Evolutionary conservation across 1,140 invertebrate species (phyloP).

Genomic region (Hyposmocoma kahamanoa): DNA sequence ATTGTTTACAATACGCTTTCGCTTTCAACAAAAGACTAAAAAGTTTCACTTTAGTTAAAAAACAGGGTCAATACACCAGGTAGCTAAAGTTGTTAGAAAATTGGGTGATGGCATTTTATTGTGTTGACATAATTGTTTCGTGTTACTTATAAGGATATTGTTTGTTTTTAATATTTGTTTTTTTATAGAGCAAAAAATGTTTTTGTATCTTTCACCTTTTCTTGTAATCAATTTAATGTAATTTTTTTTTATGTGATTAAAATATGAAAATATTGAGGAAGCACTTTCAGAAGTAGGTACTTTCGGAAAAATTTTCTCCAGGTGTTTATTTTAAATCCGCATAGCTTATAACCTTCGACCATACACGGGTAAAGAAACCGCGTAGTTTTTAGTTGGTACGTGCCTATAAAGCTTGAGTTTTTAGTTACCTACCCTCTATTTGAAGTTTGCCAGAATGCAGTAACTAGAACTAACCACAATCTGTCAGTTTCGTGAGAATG

Average conservation of each 20-base stretch:
- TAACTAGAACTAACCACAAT: too few relatives aligned
- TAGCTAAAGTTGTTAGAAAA: conserved; percentile 13
- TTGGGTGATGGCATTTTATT: conserved; percentile 14
- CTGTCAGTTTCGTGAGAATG: too few relatives aligned
- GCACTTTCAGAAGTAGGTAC: too few relatives aligned
- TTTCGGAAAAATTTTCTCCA: too few relatives aligned
- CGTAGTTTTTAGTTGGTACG: conserved; percentile 7
- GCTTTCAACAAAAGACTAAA: conserved; percentile 48
- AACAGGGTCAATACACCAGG: conserved; percentile 18
- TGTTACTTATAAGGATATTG: neutral
- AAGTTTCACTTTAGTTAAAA: conserved; percentile 27
- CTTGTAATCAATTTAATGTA: too few relatives aligned
- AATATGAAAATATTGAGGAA: too few relatives aligned
- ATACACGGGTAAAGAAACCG: neutral
- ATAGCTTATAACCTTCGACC: neutral
- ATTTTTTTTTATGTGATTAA: too few relatives aligned
- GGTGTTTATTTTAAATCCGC: too few relatives aligned
- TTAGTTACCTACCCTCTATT: conserved; percentile 33
- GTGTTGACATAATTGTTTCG: conserved; percentile 1
- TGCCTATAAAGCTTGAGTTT: conserved; percentile 32
- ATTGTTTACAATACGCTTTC: too few relatives aligned
- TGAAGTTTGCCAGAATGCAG: too few relatives aligned
- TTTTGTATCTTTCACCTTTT: too few relatives aligned
- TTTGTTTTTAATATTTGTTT: too few relatives aligned
- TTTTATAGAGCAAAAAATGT: neutral